These are phyloP conservation scores for Ictalurus punctatus DNA, from an alignment of 2,113 vertebrate genomes.

Conservation along the genomic window DNA sequence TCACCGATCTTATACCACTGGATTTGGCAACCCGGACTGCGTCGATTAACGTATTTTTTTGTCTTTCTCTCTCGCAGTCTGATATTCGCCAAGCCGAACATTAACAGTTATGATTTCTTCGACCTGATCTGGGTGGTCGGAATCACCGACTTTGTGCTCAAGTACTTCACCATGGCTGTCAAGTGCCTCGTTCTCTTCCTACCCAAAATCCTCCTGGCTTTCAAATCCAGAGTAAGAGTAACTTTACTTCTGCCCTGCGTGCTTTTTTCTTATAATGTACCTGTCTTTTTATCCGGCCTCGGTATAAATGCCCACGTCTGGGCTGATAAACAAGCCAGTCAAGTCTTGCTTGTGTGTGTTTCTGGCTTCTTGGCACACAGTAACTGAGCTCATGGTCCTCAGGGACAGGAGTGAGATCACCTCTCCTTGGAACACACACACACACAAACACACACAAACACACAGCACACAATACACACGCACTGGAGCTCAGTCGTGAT, in stretches of 20 bases:
- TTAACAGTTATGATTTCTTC: constrained; percentile 90
- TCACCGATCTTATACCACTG: background rate
- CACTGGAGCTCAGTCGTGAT: background rate
- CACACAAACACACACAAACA: background rate
- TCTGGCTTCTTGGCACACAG: constrained; percentile 54
- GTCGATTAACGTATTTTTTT: background rate
- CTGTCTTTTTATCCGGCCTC: background rate
- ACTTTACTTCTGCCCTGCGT: background rate
- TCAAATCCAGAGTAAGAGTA: constrained; percentile 90
- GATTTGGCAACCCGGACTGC: background rate
- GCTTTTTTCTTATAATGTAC: background rate
- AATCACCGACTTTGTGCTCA: constrained; percentile 93
- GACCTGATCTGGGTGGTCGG: constrained; percentile 95
- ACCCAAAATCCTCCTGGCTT: constrained; percentile 89
- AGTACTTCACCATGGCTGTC: constrained; percentile 89
- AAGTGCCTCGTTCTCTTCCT: constrained; percentile 91
- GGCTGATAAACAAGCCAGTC: constrained; percentile 66
- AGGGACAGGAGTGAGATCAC: constrained; percentile 73
- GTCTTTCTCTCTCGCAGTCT: constrained; percentile 72
- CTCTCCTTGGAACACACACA: constrained; percentile 62
- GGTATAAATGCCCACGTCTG: background rate
- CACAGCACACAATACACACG: background rate
- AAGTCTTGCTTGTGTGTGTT: constrained; percentile 27
- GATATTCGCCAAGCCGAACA: constrained; percentile 89
- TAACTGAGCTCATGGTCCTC: constrained; percentile 72